Conservation (phyloP, 2,797 vertebrate species). For the Taenioides sp. region DNA sequence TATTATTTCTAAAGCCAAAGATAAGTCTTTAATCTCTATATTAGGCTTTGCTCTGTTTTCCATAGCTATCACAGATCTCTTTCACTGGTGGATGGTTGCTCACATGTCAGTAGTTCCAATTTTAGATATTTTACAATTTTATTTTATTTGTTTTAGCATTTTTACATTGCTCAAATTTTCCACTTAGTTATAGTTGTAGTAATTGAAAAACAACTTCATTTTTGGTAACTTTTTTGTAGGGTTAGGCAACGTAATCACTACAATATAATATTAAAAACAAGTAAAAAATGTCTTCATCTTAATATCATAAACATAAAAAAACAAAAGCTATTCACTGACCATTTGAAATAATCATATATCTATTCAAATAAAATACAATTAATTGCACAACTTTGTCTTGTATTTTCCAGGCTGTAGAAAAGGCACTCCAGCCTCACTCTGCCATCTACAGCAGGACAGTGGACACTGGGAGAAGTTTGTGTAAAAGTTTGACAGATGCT, state of each 20-base stretch:
- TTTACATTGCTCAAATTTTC: neutral
- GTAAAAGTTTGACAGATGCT: conserved; percentile 28
- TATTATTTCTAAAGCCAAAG: conserved; percentile 11
- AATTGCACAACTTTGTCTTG: neutral
- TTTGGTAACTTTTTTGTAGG: too few species aligned
- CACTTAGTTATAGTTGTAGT: neutral
- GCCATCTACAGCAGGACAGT: conserved; percentile 69
- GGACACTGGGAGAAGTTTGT: conserved; percentile 72
- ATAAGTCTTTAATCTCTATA: conserved; percentile 3
- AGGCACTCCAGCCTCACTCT: conserved; percentile 70
- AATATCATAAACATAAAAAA: neutral
- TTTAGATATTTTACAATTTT: neutral
- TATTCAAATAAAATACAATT: neutral
- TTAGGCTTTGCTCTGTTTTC: conserved; percentile 4
- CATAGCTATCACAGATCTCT: neutral
- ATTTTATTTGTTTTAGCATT: neutral
- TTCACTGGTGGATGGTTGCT: neutral
- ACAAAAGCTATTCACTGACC: neutral
- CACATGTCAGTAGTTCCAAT: neutral
- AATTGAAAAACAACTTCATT: neutral
- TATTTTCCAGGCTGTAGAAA: conserved; percentile 72
- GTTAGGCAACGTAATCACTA: too few species aligned
- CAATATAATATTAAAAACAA: neutral
- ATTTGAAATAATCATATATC: neutral
- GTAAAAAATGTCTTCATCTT: neutral